These are phyloP conservation scores for Chrysocyon brachyurus DNA, from an alignment of 2,797 vertebrate species.

Conservation along the genomic window DNA sequence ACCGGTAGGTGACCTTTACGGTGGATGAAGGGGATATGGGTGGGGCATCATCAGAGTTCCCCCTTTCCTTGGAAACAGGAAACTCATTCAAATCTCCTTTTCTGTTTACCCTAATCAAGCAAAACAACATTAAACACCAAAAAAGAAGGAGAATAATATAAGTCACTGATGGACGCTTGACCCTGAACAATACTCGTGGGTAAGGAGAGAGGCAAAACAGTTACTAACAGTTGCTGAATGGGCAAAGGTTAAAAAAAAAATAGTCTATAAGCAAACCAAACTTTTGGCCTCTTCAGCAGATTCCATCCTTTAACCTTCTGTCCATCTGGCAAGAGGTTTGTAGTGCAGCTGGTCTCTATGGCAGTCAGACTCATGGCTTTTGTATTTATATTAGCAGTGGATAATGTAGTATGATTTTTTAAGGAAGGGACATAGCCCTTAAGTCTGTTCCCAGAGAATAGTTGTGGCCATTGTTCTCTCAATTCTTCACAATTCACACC, in stretches of 20 bases:
- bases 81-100: constrained; percentile 47
- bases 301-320: constrained; percentile 34
- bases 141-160: not conserved
- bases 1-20: not conserved
- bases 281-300: constrained; percentile 17
- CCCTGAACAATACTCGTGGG: not conserved
- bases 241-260: constrained; percentile 52
- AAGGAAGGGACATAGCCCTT: not conserved
- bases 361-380: not conserved
- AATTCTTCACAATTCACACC: not conserved
- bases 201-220: not conserved
- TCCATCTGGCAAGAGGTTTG: not conserved
- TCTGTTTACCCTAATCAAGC: constrained; percentile 52
- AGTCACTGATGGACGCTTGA: not conserved
- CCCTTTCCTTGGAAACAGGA: constrained; percentile 65
- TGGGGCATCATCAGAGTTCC: not conserved
- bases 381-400: not conserved
- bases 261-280: constrained; percentile 41
- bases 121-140: not conserved
- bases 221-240: not conserved
- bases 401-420: not conserved
- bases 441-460: not conserved
- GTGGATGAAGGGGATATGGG: not conserved
- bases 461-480: not conserved
- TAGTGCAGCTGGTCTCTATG: not conserved